These are phyloP conservation scores for Sebastes flavidus DNA, from an alignment of 2,797 vertebrate species.

Conservation along the genomic window DNA sequence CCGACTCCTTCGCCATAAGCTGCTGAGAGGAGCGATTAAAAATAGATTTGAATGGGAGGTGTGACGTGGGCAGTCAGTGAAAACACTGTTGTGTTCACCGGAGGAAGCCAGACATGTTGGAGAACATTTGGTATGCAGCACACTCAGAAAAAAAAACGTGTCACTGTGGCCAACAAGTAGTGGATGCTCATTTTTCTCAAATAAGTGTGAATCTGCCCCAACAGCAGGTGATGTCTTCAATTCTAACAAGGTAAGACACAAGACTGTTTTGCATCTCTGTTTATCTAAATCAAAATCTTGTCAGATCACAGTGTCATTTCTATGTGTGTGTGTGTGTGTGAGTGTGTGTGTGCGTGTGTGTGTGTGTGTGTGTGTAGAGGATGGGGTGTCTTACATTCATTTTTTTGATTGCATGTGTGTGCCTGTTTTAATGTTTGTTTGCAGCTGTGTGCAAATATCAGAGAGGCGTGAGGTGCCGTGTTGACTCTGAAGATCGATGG, in stretches of 20 bases:
- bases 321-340: not conserved
- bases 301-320: constrained; percentile 27
- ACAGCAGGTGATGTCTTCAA: constrained; percentile 31
- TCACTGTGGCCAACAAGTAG: constrained; percentile 35
- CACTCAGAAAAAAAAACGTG: constrained; percentile 41
- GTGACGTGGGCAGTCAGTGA: constrained; percentile 68
- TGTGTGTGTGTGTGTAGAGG: not conserved
- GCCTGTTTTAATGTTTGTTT: constrained; percentile 61
- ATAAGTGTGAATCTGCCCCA: constrained; percentile 6
- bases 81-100: constrained; percentile 57
- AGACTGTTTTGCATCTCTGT: constrained; percentile 38
- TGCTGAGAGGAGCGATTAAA: constrained; percentile 48
- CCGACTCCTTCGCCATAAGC: constrained; percentile 41
- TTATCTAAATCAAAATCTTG: constrained; percentile 42
- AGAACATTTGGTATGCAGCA: constrained; percentile 67
- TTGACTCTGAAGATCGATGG: constrained; percentile 71
- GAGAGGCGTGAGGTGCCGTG: constrained; percentile 38
- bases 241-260: constrained; percentile 38
- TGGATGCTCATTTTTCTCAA: constrained; percentile 45
- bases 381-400: not conserved
- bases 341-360: not conserved
- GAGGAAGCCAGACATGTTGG: constrained; percentile 71
- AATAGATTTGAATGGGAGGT: constrained; percentile 73
- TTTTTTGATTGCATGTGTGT: constrained; percentile 15
- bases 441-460: constrained; percentile 69